Percentiles rank a stretch among this genome's conserved stretches.
phyloP scores from a whole-genome alignment of 2,113 vertebrate species.

The Daboia siamensis region DNA sequence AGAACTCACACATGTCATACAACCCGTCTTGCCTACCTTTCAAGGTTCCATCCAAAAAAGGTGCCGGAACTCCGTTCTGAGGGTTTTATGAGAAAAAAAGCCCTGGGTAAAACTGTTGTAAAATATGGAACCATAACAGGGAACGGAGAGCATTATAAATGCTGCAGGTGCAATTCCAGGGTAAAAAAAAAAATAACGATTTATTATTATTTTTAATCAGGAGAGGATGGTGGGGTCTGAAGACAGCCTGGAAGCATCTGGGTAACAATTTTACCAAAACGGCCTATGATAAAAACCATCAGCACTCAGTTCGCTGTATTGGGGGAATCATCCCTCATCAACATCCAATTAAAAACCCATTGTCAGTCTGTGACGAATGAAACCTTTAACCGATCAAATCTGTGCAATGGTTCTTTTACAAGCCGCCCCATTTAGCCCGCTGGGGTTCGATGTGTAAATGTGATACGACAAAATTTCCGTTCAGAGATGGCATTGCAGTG shows the following conservation, averaged over 20 bases:
- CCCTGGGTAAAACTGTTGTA: background rate
- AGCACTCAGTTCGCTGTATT: background rate
- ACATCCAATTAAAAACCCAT: constrained; percentile 27
- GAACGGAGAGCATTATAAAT: background rate
- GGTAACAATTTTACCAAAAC: background rate
- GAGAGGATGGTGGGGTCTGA: background rate
- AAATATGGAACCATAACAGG: background rate
- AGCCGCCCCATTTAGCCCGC: background rate
- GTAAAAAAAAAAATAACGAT: background rate
- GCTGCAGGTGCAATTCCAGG: background rate
- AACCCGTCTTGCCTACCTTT: no score
- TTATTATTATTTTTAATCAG: background rate
- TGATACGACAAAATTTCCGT: background rate
- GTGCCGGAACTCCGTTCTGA: no score
- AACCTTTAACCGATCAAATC: constrained; percentile 19
- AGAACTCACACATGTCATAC: no score
- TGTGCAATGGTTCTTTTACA: background rate
- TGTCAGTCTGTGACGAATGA: constrained; percentile 16
- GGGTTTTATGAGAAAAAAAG: no score
- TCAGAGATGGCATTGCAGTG: background rate
- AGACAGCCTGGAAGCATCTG: background rate
- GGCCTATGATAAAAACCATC: background rate
- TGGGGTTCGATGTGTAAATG: background rate
- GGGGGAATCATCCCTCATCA: constrained; percentile 2
- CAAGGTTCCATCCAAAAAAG: no score